Base-by-base conservation (phyloP, 2,888 invertebrate species). In the Eurois occulta region DNA sequence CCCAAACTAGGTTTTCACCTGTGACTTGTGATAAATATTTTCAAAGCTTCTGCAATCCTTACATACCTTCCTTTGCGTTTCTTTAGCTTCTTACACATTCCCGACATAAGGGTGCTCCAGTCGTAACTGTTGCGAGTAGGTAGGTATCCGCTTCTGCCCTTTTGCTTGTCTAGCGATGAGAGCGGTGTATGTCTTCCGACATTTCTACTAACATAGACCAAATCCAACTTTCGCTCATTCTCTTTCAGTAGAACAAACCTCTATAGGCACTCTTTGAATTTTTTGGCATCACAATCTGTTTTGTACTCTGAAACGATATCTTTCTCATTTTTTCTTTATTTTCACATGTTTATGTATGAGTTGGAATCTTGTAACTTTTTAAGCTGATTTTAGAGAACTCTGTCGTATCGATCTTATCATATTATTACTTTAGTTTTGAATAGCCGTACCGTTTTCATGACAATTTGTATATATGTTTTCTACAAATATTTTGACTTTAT, bases 81-180 rank as follows among this genome's bases (percentile, higher is more conserved):
- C 28, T 18, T 58, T 28, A 28, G n/a, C n/a, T 16, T 58, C 28
- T 58, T 41, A 60, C n/a, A 67, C 58, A 60, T 77, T 78, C 6
- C 43, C 46, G 4, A 18, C 4, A 28, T 52, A 35, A 18, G 43
- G 43, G 24, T 24, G 28, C 28, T 16, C 21, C 28, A 28, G 28
- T 58, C 16, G 16, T 28, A 16, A 28, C 28, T 58, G 58, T 41
- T 24, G 55, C 28, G 5, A 78, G 24, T 58, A 28, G 58, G 24
- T 46, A 38, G 28, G 21, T 43, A 18, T n/a, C n/a, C 38, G 2
- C 43, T 32, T 4, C 66, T 78, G 18, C 35, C 6, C 43, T n/a
- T 28, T 77, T n/a, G n/a, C n/a, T 52, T 41, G 16, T n/a, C 32
- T 62, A 52, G 2, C n/a, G 18, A 48, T 41, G 8, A 62, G 1